Conservation (phyloP, 2,113 vertebrate species). For the Centropristis striata region DNA sequence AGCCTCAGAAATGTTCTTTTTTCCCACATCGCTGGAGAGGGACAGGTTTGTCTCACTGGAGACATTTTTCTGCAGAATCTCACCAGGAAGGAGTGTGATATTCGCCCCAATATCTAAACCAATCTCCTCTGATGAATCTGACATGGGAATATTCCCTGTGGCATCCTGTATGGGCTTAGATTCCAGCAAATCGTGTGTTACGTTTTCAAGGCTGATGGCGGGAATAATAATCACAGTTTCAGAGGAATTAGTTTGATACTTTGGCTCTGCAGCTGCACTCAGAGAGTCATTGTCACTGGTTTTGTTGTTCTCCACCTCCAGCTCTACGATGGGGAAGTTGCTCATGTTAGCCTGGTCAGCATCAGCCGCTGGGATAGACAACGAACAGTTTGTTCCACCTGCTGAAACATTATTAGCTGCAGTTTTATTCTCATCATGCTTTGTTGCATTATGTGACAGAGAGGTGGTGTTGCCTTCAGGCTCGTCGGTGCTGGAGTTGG, state of each 20-base stretch:
- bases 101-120: conserved; percentile 36
- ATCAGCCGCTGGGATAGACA: not conserved
- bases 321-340: conserved; percentile 12
- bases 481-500: conserved; percentile 1
- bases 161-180: conserved; percentile 1
- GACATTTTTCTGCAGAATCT: conserved; percentile 19
- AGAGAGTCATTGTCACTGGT: conserved; percentile 22
- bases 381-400: conserved; percentile 8
- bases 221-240: conserved; percentile 4
- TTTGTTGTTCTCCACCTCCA: conserved; percentile 18
- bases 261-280: not conserved
- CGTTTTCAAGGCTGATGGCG: conserved; percentile 37
- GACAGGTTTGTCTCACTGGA: conserved; percentile 33
- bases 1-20: conserved; percentile 39
- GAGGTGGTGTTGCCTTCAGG: not conserved
- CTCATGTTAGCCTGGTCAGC: not conserved
- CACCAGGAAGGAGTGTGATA: not conserved
- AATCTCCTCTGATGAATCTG: conserved; percentile 24
- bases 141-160: conserved; percentile 21
- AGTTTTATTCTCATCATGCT: conserved; percentile 2
- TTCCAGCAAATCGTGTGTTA: not conserved
- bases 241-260: conserved; percentile 16
- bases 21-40: not conserved
- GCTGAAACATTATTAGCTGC: not conserved
- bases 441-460: not conserved